Percentiles rank a stretch among this genome's conserved stretches.
These are phyloP conservation scores for Ctenosaura bakeri DNA, from an alignment of 2,797 vertebrate species.

Conservation along the genomic window DNA sequence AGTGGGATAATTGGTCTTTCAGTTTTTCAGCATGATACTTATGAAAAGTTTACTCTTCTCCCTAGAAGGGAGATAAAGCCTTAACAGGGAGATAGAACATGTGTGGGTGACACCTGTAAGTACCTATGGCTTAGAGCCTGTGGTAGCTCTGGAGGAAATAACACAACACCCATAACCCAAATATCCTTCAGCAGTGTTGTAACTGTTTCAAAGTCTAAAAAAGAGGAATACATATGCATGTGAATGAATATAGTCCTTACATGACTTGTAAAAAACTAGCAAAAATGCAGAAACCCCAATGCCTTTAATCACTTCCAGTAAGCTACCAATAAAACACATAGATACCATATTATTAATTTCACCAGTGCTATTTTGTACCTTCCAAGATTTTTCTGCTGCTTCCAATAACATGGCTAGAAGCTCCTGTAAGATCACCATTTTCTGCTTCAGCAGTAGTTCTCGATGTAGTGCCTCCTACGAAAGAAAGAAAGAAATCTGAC, in stretches of 20 bases:
- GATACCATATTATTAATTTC: background rate
- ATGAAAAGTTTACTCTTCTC: background rate
- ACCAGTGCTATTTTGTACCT: conserved; percentile 71
- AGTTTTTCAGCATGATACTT: background rate
- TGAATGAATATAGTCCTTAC: background rate
- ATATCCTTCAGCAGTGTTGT: background rate
- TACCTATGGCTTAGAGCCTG: background rate
- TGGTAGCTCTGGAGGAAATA: background rate
- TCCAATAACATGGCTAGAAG: conserved; percentile 77
- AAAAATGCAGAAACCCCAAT: background rate
- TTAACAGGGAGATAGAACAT: background rate
- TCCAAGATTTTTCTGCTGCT: conserved; percentile 83
- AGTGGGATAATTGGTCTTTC: background rate
- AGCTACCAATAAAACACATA: background rate
- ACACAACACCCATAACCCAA: background rate
- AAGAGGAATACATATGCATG: background rate
- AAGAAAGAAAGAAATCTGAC: conserved; percentile 15
- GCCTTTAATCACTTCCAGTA: background rate
- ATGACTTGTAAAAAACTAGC: background rate
- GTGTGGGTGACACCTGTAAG: background rate
- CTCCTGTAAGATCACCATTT: conserved; percentile 83
- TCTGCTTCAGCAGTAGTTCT: conserved; percentile 83
- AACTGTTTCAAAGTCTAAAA: background rate
- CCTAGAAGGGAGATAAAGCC: background rate
- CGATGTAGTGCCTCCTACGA: conserved; percentile 83